Evolutionary conservation across 2,113 vertebrate genomes (phyloP), one percentile per base, ranked within the genome.

Genomic region (Serranochromis macrocephalus): DNA sequence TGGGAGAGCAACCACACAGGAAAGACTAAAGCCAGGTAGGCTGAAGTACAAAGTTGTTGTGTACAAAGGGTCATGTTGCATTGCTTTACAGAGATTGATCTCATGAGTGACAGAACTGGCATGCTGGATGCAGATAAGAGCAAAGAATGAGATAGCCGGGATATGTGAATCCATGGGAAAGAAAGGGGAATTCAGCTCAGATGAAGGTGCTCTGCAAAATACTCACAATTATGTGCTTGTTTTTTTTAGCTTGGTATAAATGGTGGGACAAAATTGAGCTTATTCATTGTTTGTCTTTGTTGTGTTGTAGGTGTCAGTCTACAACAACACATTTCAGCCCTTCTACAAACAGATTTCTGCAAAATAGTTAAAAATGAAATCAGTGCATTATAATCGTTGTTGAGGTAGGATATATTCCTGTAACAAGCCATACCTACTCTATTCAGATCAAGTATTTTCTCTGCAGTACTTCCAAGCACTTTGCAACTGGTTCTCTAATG

Each of bases 81-180:
- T 42, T 83, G 21, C 40, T 58, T 63, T 24, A 55, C 82, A 58
- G 80, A 51, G 63, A 83, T 45, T 81, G 17, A n/a, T 53, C 47
- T 61, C 14, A 57, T 73, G 12, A 17, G 2, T 66, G 71, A 42
- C 24, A 19, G 7, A 11, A 53, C 85, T 90, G 54, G 54, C 61
- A 24, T 71, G n/a, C 17, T 42, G 16, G 17, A 6, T 42, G 68
- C 42, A 88, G 91, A 94, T 94, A 91, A 90, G 66, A 55, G 57
- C 31, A 8, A 68, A 84, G 55, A 81, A 86, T 93, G 87, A 82
- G 87, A 92, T 88, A 10, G 45, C 78, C 80, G 55, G 88, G 84
- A 73, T 82, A 55, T 71, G 16, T 31, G 19, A 29, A 47, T 71
- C 21, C 38, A 29, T 17, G 9, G 3, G 71, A 29, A 47, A 47